Conservation (phyloP, 1,140 invertebrate genomes). For the Drosophila insularis region DNA sequence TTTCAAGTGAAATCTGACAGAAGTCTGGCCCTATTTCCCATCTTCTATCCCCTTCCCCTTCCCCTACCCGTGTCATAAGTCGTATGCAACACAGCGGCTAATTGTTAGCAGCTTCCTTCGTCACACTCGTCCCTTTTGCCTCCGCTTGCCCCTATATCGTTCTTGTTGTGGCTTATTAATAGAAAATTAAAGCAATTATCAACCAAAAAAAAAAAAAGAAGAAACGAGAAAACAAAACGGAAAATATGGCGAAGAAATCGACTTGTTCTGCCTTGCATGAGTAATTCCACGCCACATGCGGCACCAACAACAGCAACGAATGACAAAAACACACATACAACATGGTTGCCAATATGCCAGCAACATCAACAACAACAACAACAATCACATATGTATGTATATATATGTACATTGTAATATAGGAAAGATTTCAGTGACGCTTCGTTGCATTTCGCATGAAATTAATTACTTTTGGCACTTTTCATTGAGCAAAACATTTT, state of each 20-base stretch:
- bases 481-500: constrained; percentile 80
- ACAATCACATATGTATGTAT: neutral
- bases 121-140: constrained; percentile 18
- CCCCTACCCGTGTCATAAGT: constrained; percentile 66
- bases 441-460: constrained; percentile 78
- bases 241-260: constrained; percentile 72
- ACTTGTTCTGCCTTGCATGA: constrained; percentile 58
- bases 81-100: constrained; percentile 76
- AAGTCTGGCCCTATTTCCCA: constrained; percentile 27
- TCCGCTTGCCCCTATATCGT: neutral
- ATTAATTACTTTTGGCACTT: constrained; percentile 81
- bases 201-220: constrained; percentile 35
- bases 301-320: constrained; percentile 22
- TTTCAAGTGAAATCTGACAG: constrained; percentile 63
- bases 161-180: constrained; percentile 65
- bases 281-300: constrained; percentile 71
- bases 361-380: constrained; percentile 29
- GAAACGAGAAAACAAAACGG: constrained; percentile 8
- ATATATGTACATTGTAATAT: constrained; percentile 10
- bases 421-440: constrained; percentile 47
- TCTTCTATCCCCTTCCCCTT: neutral
- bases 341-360: constrained; percentile 40
- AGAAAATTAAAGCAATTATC: constrained; percentile 81
- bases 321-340: constrained; percentile 57
- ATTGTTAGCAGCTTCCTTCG: constrained; percentile 75